Percentiles rank a stretch among this genome's conserved stretches.
Evolutionary conservation across 1,140 invertebrate genomes (phyloP).

Genomic region (Heliothis subflexa): DNA sequence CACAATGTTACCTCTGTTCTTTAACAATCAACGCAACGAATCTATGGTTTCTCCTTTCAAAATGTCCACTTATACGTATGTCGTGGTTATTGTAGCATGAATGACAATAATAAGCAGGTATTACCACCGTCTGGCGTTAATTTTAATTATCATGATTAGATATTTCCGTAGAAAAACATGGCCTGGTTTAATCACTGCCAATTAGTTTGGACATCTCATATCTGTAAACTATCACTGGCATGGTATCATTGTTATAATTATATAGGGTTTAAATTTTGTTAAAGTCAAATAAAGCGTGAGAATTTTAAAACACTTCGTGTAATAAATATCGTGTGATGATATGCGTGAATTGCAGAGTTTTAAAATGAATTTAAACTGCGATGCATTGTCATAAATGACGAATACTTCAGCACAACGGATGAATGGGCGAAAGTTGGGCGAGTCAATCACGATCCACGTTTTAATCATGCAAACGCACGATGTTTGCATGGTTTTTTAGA

Average conservation of each 20-base stretch:
- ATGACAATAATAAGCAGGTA: conserved; percentile 65
- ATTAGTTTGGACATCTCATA: conserved; percentile 14
- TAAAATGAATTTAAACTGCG: conserved; percentile 49
- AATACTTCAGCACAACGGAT: conserved; percentile 56
- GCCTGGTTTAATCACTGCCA: conserved; percentile 31
- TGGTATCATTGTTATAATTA: conserved; percentile 6
- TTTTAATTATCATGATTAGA: conserved; percentile 75
- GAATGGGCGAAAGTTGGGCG: conserved; percentile 77
- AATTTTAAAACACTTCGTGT: conserved; percentile 12
- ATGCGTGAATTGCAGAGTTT: conserved; percentile 23
- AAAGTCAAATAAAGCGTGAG: conserved; percentile 20
- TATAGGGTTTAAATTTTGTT: neutral
- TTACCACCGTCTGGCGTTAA: conserved; percentile 61
- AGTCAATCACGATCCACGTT: conserved; percentile 69
- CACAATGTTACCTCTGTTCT: conserved; percentile 46
- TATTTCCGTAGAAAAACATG: conserved; percentile 67
- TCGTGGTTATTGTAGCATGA: conserved; percentile 61
- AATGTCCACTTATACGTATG: conserved; percentile 18
- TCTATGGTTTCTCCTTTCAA: conserved; percentile 27
- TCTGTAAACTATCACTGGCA: neutral
- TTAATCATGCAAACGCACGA: conserved; percentile 51
- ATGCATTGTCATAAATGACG: conserved; percentile 47
- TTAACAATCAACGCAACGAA: conserved; percentile 40
- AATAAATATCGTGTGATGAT: conserved; percentile 31
- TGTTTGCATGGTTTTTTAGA: conserved; percentile 45